phyloP scores from a whole-genome alignment of 2,113 vertebrate species.

The Aptenodytes forsteri region DNA sequence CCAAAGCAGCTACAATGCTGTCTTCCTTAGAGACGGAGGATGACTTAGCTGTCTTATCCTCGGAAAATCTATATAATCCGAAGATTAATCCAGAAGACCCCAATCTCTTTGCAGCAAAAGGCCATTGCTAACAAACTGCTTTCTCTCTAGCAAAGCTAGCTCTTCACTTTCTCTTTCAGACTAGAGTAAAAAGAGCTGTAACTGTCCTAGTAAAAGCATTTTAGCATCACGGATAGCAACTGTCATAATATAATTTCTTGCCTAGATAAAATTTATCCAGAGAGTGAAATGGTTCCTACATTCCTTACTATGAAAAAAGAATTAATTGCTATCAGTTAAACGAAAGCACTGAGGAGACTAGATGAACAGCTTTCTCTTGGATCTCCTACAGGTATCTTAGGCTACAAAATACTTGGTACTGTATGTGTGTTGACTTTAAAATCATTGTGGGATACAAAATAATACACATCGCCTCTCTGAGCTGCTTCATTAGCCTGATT shows the following conservation, averaged over 20 bases:
- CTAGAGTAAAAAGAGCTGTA: slow-evolving; percentile 58
- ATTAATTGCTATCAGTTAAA: slow-evolving; percentile 50
- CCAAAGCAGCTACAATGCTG: slow-evolving; percentile 47
- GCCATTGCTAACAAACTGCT: slow-evolving; percentile 52
- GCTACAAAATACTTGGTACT: slow-evolving; percentile 26
- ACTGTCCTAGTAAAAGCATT: slow-evolving; percentile 67
- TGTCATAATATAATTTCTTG: slow-evolving; percentile 67
- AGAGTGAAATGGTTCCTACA: slow-evolving; percentile 47
- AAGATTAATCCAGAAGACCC: slow-evolving; percentile 66
- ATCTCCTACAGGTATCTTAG: slow-evolving; percentile 28
- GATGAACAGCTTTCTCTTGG: slow-evolving; percentile 31
- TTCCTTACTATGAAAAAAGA: neutral
- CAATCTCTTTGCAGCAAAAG: slow-evolving; percentile 59
- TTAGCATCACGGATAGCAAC: slow-evolving; percentile 43
- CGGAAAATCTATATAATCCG: slow-evolving; percentile 61
- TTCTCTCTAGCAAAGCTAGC: slow-evolving; percentile 13
- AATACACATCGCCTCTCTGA: slow-evolving; percentile 31
- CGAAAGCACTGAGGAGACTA: neutral
- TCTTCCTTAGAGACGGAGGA: slow-evolving; percentile 52
- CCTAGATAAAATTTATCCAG: slow-evolving; percentile 55
- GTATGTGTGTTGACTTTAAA: slow-evolving; percentile 53
- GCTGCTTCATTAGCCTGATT: slow-evolving; percentile 72
- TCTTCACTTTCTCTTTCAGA: slow-evolving; percentile 43
- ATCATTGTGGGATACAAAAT: slow-evolving; percentile 54
- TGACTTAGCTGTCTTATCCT: slow-evolving; percentile 65